Percentiles rank a stretch among this genome's conserved stretches.
Conservation (phyloP, 1,140 invertebrate genomes). For the Drosophila carrolli region DNA sequence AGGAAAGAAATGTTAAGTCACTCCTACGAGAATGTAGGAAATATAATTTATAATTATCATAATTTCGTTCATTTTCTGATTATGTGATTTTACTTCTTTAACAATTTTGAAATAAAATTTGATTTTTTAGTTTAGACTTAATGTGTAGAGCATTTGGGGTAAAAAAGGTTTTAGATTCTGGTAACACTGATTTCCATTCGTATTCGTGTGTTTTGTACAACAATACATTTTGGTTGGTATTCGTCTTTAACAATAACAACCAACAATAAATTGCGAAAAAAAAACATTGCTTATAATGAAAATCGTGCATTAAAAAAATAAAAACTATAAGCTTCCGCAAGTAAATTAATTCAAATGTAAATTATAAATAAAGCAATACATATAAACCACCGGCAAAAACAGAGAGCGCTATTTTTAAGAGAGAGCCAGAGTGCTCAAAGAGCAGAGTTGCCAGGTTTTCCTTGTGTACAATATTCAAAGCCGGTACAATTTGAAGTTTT, state of each 20-base stretch:
- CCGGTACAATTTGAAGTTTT: constrained; percentile 1
- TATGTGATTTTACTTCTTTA: too few species aligned
- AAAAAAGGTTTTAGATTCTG: background rate
- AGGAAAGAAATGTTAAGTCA: too few species aligned
- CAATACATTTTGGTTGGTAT: background rate
- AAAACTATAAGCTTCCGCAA: background rate
- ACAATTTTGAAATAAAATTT: too few species aligned
- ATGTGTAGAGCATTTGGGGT: too few species aligned
- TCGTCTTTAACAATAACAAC: background rate
- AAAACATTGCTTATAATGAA: background rate
- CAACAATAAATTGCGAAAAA: background rate
- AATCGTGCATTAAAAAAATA: background rate
- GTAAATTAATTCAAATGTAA: constrained; percentile 30
- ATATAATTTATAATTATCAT: too few species aligned
- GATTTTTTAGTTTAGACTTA: too few species aligned
- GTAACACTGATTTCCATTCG: background rate
- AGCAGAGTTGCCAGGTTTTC: constrained; percentile 53
- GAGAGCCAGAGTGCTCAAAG: constrained; percentile 11
- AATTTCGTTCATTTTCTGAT: too few species aligned
- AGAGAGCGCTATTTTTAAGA: constrained; percentile 43
- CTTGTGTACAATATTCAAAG: background rate
- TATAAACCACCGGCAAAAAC: constrained; percentile 68
- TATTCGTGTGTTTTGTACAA: background rate
- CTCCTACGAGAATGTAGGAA: too few species aligned
- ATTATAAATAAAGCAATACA: constrained; percentile 78